Evolutionary conservation across 2,888 invertebrate genomes (phyloP).

Genomic region (Nephrotoma appendiculata): DNA sequence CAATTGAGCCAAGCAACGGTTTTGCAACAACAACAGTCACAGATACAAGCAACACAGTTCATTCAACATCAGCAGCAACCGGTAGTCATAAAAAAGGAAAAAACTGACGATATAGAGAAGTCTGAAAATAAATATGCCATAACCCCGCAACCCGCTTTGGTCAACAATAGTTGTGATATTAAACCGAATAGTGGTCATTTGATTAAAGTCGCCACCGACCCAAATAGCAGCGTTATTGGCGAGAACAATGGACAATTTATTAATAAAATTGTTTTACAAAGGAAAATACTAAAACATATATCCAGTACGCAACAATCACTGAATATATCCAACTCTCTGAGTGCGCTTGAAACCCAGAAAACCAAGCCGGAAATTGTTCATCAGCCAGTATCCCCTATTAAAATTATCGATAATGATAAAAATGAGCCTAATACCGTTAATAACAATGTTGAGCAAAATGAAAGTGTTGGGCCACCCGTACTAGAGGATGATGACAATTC

Average conservation of each 20-base stretch:
- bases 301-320: not conserved
- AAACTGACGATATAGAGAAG: not conserved
- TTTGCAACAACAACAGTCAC: slow-evolving; percentile 5
- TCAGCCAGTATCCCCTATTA: not conserved
- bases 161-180: not conserved
- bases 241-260: slow-evolving; percentile 25
- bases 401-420: not conserved
- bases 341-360: not conserved
- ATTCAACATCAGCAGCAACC: slow-evolving; percentile 29
- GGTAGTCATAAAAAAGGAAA: slow-evolving; percentile 21
- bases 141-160: not conserved
- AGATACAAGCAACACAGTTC: not conserved
- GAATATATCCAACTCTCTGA: not conserved
- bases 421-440: not conserved
- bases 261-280: slow-evolving; percentile 24
- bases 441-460: not conserved
- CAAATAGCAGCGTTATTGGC: slow-evolving; percentile 17
- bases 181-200: not conserved
- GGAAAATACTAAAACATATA: slow-evolving; percentile 11
- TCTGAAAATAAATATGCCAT: not conserved
- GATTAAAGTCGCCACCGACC: not conserved
- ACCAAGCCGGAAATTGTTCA: not conserved
- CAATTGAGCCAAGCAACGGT: not conserved
- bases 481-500: not conserved
- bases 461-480: not conserved